Conservation (phyloP, 2,113 vertebrate genomes). For the Chitala chitala region DNA sequence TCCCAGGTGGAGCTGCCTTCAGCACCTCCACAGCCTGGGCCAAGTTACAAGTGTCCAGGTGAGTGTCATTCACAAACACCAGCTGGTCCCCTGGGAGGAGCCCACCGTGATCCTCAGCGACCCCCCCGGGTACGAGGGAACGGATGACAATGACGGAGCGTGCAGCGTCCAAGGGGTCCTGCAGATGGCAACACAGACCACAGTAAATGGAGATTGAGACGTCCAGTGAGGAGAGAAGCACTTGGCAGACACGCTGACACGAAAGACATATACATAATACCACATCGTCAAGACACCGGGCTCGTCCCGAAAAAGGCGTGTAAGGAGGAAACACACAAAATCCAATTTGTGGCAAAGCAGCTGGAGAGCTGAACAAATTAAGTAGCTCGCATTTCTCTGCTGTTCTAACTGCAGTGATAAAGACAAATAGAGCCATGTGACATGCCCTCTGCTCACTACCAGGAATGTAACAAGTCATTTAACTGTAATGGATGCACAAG, state of each 20-base stretch:
- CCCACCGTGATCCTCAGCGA: slow-evolving; percentile 69
- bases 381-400: background rate
- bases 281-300: too few species aligned
- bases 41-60: slow-evolving; percentile 64
- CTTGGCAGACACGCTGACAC: background rate
- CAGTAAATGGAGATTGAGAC: slow-evolving; percentile 28
- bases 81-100: slow-evolving; percentile 83
- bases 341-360: background rate
- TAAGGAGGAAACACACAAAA: background rate
- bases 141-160: slow-evolving; percentile 88
- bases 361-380: background rate
- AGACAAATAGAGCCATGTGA: background rate
- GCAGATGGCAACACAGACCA: slow-evolving; percentile 63
- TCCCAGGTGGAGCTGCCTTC: slow-evolving; percentile 75
- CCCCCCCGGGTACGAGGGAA: slow-evolving; percentile 76
- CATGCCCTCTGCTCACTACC: background rate
- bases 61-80: slow-evolving; percentile 78
- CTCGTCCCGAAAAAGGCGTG: background rate
- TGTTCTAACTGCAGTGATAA: background rate
- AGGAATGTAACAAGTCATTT: slow-evolving; percentile 4
- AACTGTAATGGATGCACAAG: slow-evolving; percentile 6
- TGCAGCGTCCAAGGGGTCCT: slow-evolving; percentile 84
- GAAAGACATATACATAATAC: background rate
- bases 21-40: slow-evolving; percentile 81
- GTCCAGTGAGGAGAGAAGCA: background rate